Evolutionary conservation across 2,888 invertebrate genomes (phyloP).

Genomic region (Xestia ashworthii): DNA sequence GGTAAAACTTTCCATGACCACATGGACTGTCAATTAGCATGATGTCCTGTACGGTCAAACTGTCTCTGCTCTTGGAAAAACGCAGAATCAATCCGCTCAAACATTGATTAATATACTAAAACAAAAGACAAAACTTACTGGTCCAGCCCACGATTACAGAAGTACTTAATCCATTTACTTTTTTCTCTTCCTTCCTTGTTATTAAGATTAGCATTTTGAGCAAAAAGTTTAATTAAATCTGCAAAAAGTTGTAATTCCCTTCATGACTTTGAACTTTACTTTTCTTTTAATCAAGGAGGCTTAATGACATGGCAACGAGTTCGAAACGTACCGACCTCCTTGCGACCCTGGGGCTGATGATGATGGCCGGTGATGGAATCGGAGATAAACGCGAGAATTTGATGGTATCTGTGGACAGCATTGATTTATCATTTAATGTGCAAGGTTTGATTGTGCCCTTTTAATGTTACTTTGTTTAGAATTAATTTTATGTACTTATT

Average conservation of each 20-base stretch:
- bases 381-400: slow-evolving; percentile 40
- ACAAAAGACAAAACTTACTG: not conserved
- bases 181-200: slow-evolving; percentile 20
- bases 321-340: slow-evolving; percentile 31
- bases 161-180: slow-evolving; percentile 27
- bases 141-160: slow-evolving; percentile 1
- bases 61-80: not conserved
- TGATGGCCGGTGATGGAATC: slow-evolving; percentile 45
- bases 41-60: too few species aligned
- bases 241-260: slow-evolving; percentile 23
- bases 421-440: slow-evolving; percentile 38
- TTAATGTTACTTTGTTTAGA: slow-evolving; percentile 1
- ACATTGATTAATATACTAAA: slow-evolving; percentile 6
- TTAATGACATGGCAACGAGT: slow-evolving; percentile 35
- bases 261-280: slow-evolving; percentile 36
- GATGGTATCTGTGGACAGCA: slow-evolving; percentile 47
- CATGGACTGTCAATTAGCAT: not conserved
- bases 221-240: slow-evolving; percentile 46
- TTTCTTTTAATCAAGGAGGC: slow-evolving; percentile 39
- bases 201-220: slow-evolving; percentile 25
- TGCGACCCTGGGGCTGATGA: slow-evolving; percentile 26
- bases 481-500: not conserved
- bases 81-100: not conserved
- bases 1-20: not conserved
- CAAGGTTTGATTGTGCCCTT: slow-evolving; percentile 32